phyloP scores from a whole-genome alignment of 2,113 vertebrate genomes.

The Dicaeum eximium region DNA sequence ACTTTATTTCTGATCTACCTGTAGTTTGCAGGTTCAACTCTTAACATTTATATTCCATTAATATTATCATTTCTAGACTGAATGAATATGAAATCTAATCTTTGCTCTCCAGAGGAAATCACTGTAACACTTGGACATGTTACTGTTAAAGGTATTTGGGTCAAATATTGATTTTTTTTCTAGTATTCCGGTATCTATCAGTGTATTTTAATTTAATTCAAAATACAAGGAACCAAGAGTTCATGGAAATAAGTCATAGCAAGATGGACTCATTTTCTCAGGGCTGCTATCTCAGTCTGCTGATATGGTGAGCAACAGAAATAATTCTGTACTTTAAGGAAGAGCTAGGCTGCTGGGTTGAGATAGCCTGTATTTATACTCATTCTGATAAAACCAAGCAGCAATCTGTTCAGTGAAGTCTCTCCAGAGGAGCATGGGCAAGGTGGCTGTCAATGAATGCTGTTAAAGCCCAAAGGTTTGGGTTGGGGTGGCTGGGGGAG shows the following conservation, averaged over 20 bases:
- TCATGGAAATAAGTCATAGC: background rate
- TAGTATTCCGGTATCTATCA: constrained; percentile 17
- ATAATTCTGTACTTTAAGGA: background rate
- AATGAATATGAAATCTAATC: constrained; percentile 31
- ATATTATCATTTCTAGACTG: background rate
- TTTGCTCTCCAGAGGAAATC: background rate
- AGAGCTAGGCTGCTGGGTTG: background rate
- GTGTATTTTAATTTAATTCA: constrained; percentile 53
- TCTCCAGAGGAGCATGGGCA: background rate
- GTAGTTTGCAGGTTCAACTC: background rate
- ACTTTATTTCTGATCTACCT: background rate
- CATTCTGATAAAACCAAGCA: constrained; percentile 7
- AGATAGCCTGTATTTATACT: background rate
- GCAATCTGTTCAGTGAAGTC: background rate
- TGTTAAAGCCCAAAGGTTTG: background rate
- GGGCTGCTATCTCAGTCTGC: background rate
- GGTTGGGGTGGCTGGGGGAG: background rate
- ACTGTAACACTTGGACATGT: background rate
- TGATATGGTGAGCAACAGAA: background rate
- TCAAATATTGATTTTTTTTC: constrained; percentile 34
- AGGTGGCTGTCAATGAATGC: background rate
- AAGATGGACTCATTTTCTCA: background rate
- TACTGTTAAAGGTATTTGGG: background rate
- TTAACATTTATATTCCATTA: background rate
- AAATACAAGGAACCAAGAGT: background rate